These are phyloP conservation scores for Hoplodrina ambigua DNA, from an alignment of 2,888 invertebrate genomes.

Conservation along the genomic window DNA sequence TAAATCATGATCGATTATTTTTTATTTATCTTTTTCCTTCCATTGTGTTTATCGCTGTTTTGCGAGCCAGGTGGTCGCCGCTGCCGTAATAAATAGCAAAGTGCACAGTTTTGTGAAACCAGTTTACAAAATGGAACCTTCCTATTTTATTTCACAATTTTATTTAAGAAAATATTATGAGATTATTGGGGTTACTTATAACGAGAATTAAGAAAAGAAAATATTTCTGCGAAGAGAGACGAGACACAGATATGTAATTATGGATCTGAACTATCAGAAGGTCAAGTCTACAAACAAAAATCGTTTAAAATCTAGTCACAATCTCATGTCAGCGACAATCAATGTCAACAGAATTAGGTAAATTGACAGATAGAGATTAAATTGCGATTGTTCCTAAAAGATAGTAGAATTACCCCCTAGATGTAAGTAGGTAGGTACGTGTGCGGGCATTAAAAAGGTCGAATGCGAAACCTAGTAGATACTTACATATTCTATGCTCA, in stretches of 20 bases:
- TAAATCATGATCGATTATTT: conserved; percentile 1
- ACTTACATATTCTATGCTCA: too few species aligned
- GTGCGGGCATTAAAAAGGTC: neutral
- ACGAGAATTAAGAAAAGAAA: conserved; percentile 27
- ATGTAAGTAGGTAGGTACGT: neutral
- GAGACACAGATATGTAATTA: neutral
- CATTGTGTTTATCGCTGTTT: conserved; percentile 14
- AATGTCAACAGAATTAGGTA: too few species aligned
- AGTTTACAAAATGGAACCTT: conserved; percentile 15
- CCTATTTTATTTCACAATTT: conserved; percentile 36
- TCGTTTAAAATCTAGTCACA: too few species aligned
- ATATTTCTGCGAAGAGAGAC: conserved; percentile 3
- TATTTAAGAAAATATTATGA: conserved; percentile 20
- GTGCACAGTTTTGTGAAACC: conserved; percentile 21
- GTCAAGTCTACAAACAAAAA: too few species aligned
- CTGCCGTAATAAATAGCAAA: conserved; percentile 16
- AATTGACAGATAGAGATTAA: too few species aligned
- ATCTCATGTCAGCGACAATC: too few species aligned
- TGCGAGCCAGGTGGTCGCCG: conserved; percentile 7
- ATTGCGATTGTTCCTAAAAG: too few species aligned
- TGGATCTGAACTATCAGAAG: too few species aligned
- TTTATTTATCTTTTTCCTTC: conserved; percentile 8
- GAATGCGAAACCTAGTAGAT: too few species aligned
- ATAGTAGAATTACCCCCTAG: too few species aligned
- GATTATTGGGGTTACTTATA: conserved; percentile 23